These are phyloP conservation scores for Dicerorhinus sumatrensis DNA, from an alignment of 2,113 vertebrate species.

Conservation along the genomic window DNA sequence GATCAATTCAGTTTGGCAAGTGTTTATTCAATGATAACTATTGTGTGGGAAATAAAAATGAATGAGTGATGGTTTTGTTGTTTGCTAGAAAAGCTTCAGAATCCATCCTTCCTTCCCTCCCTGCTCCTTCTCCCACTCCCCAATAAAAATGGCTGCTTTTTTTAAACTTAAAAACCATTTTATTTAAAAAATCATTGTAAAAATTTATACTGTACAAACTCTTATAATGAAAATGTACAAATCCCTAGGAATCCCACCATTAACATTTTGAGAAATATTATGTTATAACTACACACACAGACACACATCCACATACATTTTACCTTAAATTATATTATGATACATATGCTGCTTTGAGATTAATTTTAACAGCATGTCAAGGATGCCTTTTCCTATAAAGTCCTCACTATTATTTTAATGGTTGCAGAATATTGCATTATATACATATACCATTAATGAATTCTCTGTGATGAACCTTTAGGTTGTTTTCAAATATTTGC, in stretches of 20 bases:
- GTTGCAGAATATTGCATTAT: not conserved
- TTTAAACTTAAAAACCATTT: not conserved
- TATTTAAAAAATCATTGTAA: not conserved
- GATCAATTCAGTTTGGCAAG: not conserved
- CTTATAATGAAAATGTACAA: not conserved
- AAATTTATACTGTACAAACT: not conserved
- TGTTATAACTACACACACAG: not conserved
- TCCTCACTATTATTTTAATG: not conserved
- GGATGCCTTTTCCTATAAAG: not conserved
- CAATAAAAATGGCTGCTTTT: constrained; percentile 26
- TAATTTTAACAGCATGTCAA: not conserved
- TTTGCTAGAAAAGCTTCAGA: not conserved
- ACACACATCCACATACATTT: not conserved
- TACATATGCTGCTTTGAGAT: not conserved
- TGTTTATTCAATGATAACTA: not conserved
- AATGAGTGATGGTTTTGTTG: not conserved
- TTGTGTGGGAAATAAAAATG: not conserved
- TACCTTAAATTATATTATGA: not conserved
- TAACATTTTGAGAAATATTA: not conserved
- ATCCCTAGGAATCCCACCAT: not conserved
- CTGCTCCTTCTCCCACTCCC: not conserved
- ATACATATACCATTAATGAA: not conserved
- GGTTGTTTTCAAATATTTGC: not conserved
- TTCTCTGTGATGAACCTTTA: not conserved
- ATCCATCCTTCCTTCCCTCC: constrained; percentile 8